A percentile compares a stretch with the other conserved stretches of the same genome.
Conservation (phyloP, 2,797 vertebrate genomes). For the Platalea minor region DNA sequence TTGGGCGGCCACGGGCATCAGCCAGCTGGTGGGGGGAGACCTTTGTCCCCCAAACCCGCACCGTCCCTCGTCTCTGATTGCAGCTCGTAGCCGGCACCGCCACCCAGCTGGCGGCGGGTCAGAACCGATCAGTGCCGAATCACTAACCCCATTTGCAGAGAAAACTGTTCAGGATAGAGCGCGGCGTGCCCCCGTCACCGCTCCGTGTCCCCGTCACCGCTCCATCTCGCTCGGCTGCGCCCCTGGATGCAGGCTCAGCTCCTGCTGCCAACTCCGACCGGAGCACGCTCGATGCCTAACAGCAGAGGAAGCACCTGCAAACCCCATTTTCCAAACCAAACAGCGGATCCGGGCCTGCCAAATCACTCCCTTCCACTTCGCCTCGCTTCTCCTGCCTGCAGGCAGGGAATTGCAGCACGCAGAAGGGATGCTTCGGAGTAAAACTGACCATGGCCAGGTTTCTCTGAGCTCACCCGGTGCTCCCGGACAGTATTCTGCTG, state of each 20-base stretch:
- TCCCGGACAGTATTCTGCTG: not conserved
- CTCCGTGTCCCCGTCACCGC: not conserved
- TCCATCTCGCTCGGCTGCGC: not conserved
- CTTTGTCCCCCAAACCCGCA: not conserved
- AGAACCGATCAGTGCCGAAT: not conserved
- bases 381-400: not conserved
- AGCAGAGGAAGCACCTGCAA: not conserved
- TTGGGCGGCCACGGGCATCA: not conserved
- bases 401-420: not conserved
- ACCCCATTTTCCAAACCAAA: not conserved
- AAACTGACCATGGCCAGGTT: not conserved
- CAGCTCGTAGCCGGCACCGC: not conserved
- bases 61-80: not conserved
- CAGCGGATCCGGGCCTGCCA: too few species aligned
- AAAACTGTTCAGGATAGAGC: not conserved
- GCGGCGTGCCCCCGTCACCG: fast-evolving
- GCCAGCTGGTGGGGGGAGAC: not conserved
- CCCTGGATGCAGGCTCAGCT: not conserved
- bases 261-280: not conserved
- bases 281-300: too few species aligned
- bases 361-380: not conserved
- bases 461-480: not conserved
- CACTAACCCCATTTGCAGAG: not conserved
- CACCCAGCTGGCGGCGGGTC: not conserved
- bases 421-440: not conserved